Percentiles rank a stretch among this genome's conserved stretches.
phyloP scores from a whole-genome alignment of 2,797 vertebrate genomes.

The Craterocephalus amniculus region DNA sequence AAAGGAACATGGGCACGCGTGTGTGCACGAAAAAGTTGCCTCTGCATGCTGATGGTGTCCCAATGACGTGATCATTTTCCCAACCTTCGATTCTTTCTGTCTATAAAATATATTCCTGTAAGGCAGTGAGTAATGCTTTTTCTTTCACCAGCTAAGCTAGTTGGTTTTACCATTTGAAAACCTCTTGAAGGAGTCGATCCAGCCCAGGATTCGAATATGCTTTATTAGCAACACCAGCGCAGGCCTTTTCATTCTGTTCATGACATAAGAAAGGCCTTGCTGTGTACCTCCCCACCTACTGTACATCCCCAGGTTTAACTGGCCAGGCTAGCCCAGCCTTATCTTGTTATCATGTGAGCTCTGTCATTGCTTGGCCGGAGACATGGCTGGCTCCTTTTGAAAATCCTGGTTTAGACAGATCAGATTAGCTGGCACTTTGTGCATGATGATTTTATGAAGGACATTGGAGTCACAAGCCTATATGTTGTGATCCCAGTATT shows the following conservation, averaged over 20 bases:
- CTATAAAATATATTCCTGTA: constrained; percentile 4
- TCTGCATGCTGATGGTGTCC: constrained; percentile 36
- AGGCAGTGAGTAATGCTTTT: constrained; percentile 1
- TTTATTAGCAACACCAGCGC: neutral
- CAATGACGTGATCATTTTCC: constrained; percentile 48
- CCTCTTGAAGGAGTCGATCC: constrained; percentile 3
- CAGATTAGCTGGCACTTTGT: constrained; percentile 66
- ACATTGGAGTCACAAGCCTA: constrained; percentile 11
- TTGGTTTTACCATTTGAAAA: constrained; percentile 4
- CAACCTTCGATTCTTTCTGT: constrained; percentile 13
- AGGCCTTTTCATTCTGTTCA: constrained; percentile 4
- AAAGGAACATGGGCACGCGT: neutral
- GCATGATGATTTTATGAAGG: constrained; percentile 42
- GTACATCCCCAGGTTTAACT: constrained; percentile 39
- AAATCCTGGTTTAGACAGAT: constrained; percentile 55
- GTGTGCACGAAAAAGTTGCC: constrained; percentile 6
- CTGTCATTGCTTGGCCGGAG: constrained; percentile 63
- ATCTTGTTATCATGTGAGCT: constrained; percentile 68
- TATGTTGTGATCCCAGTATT: constrained; percentile 12
- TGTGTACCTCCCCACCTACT: neutral
- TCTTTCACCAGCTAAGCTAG: neutral
- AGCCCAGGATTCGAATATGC: constrained; percentile 4
- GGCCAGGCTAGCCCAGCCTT: constrained; percentile 39
- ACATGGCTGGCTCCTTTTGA: constrained; percentile 62
- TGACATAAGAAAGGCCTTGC: constrained; percentile 29